Conservation (phyloP, 2,797 vertebrate genomes). For the Macrochelys suwanniensis region DNA sequence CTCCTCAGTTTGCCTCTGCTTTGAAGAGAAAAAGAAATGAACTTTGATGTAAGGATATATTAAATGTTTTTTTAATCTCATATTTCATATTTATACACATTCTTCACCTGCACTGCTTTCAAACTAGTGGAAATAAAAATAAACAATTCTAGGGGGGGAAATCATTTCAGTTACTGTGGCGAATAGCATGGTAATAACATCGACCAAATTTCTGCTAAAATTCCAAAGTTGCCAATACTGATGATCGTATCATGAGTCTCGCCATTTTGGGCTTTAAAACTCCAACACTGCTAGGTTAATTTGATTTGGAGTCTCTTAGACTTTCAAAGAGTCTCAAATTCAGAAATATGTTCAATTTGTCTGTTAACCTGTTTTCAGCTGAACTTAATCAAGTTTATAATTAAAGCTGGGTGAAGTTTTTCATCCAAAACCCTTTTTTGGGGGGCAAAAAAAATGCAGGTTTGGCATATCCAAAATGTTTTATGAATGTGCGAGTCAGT, state of each 20-base stretch:
- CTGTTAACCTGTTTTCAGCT: not conserved
- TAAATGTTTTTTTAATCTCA: not conserved
- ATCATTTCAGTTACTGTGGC: fast-evolving
- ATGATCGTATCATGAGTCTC: not conserved
- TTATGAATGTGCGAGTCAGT: too few relatives aligned
- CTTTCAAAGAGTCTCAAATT: not conserved
- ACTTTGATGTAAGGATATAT: not conserved
- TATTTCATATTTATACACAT: not conserved
- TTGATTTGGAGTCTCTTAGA: not conserved
- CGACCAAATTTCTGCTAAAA: too few relatives aligned
- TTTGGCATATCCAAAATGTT: too few relatives aligned
- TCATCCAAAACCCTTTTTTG: too few relatives aligned
- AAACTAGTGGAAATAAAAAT: not conserved
- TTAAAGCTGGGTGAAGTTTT: too few relatives aligned
- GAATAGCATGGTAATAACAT: not conserved
- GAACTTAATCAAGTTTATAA: not conserved
- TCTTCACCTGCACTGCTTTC: not conserved
- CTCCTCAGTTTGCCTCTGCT: not conserved
- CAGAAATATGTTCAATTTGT: not conserved
- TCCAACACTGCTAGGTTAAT: not conserved
- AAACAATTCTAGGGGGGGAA: not conserved
- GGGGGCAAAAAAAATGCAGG: too few relatives aligned
- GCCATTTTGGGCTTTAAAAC: not conserved
- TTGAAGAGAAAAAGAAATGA: not conserved
- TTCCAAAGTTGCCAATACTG: fast-evolving